These are phyloP conservation scores for Acrobasis repandana DNA, from an alignment of 2,888 invertebrate species.

Conservation along the genomic window DNA sequence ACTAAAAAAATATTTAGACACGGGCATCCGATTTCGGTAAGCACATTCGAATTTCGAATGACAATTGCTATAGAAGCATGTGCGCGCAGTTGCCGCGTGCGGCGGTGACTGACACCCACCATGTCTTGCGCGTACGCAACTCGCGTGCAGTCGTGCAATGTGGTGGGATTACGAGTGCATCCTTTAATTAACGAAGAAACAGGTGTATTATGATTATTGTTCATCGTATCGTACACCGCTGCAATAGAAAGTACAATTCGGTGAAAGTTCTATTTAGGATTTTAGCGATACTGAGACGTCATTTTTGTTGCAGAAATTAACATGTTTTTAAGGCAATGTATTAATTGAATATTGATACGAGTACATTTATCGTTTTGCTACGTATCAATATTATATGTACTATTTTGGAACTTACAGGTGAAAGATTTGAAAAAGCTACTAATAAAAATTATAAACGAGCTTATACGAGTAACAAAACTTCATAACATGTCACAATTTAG, in stretches of 20 bases:
- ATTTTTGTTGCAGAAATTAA: not conserved
- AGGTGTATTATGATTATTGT: constrained; percentile 7
- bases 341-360: too few species aligned
- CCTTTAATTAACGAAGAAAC: constrained; percentile 20
- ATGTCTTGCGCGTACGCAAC: constrained; percentile 45
- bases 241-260: constrained; percentile 1
- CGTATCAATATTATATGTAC: too few species aligned
- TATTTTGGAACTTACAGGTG: too few species aligned
- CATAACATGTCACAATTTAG: too few species aligned
- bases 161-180: constrained; percentile 50
- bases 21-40: constrained; percentile 33
- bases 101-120: constrained; percentile 52
- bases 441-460: too few species aligned
- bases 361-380: too few species aligned
- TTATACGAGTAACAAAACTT: too few species aligned
- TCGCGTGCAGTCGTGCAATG: constrained; percentile 42
- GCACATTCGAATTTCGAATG: constrained; percentile 45
- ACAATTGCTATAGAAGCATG: constrained; percentile 38
- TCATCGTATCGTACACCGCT: not conserved
- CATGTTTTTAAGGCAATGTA: not conserved
- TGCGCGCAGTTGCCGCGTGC: constrained; percentile 60
- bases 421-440: too few species aligned
- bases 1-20: constrained; percentile 27
- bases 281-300: not conserved
- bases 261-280: not conserved